phyloP scores from a whole-genome alignment of 2,888 invertebrate genomes.

The Sarcophaga variegata region DNA sequence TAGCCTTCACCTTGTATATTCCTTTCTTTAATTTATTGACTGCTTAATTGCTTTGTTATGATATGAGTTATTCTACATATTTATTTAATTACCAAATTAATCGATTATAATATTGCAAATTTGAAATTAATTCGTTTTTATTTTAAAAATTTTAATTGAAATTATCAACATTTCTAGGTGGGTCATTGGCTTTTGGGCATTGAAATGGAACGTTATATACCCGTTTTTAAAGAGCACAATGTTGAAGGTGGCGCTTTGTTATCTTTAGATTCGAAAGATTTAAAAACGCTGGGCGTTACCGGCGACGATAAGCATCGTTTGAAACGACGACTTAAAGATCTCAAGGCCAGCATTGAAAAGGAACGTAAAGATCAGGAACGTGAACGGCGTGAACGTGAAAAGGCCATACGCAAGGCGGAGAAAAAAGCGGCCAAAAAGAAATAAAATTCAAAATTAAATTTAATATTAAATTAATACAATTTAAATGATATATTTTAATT shows the following conservation, averaged over 20 bases:
- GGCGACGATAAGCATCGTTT: constrained; percentile 91
- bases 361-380: constrained; percentile 91
- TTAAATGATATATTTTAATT: constrained; percentile 55
- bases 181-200: constrained; percentile 94
- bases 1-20: no score
- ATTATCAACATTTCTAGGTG: constrained; percentile 84
- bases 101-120: no score
- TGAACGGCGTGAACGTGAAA: constrained; percentile 91
- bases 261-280: constrained; percentile 93
- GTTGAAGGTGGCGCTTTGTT: constrained; percentile 93
- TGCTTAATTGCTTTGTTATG: no score
- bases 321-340: constrained; percentile 92
- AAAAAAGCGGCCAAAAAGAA: constrained; percentile 89
- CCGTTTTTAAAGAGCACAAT: constrained; percentile 93
- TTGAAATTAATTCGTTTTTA: no score
- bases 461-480: constrained; percentile 54
- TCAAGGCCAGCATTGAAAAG: constrained; percentile 88
- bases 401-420: constrained; percentile 92
- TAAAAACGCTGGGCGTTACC: constrained; percentile 92
- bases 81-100: no score
- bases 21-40: no score
- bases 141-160: no score
- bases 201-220: constrained; percentile 93
- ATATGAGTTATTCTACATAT: no score
- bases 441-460: constrained; percentile 73